Evolutionary conservation across 2,113 vertebrate genomes (phyloP).

Genomic region (Acrocephalus kingi): DNA sequence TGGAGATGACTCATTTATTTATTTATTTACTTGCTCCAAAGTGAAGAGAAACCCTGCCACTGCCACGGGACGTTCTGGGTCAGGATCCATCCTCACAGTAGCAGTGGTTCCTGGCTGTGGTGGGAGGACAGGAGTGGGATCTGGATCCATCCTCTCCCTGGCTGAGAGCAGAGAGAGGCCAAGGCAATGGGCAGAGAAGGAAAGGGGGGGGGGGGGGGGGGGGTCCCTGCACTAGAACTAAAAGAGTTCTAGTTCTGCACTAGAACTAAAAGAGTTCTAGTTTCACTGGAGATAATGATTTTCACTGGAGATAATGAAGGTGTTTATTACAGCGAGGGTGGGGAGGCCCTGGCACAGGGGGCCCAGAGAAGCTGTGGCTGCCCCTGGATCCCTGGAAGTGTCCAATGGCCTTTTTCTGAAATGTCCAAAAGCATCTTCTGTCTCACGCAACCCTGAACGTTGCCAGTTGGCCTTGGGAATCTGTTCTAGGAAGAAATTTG

Average conservation of each 20-base stretch:
- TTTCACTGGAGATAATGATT: neutral
- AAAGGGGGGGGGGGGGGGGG: neutral
- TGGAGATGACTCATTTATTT: conserved; percentile 11
- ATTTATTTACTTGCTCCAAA: conserved; percentile 20
- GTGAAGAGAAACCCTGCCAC: neutral
- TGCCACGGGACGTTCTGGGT: fast-evolving
- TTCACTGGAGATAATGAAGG: neutral
- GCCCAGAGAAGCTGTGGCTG: neutral
- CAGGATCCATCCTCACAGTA: neutral
- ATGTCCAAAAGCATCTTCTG: neutral
- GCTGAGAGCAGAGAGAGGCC: neutral
- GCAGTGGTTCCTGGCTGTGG: neutral
- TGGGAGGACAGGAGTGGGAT: no score
- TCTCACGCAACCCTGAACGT: neutral
- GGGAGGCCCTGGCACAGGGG: neutral
- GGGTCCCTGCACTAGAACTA: neutral
- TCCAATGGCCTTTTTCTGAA: neutral
- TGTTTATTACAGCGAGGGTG: neutral
- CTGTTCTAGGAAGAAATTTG: neutral
- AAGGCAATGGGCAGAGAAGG: fast-evolving
- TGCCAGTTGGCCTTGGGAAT: neutral
- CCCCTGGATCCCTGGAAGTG: neutral
- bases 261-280: neutral
- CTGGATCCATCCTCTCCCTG: neutral
- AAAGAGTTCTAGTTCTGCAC: neutral